Percentiles rank a stretch among this genome's conserved stretches.
Evolutionary conservation across 2,888 invertebrate genomes (phyloP).

Genomic region (Leptinotarsa haldemani): DNA sequence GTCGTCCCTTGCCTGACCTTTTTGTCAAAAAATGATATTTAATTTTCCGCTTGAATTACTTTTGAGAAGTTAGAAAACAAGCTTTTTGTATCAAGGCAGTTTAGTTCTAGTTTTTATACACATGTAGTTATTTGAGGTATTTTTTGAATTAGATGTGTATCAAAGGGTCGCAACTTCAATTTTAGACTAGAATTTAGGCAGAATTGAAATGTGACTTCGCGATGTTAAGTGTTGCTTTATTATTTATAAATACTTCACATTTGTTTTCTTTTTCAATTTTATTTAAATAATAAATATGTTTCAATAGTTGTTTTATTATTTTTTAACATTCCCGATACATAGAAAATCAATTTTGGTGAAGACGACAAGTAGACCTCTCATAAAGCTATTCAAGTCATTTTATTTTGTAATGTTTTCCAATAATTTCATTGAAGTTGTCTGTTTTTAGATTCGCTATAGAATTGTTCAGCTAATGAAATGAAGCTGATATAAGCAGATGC

Average conservation of each 20-base stretch:
- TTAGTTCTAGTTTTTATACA: conserved; percentile 41
- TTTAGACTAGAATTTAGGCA: conserved; percentile 20
- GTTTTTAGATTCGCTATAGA: no score
- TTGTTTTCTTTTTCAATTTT: conserved; percentile 59
- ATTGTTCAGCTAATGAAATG: no score
- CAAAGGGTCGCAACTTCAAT: conserved; percentile 31
- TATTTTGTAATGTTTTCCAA: no score
- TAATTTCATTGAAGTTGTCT: no score
- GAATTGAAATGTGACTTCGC: conserved; percentile 34
- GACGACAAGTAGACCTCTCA: no score
- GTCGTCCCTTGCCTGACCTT: conserved; percentile 20
- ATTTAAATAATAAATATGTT: conserved; percentile 64
- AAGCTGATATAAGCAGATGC: no score
- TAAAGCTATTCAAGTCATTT: no score
- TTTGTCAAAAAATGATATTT: conserved; percentile 11
- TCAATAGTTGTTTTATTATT: conserved; percentile 50
- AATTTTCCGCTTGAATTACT: conserved; percentile 7
- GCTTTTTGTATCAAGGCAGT: conserved; percentile 39
- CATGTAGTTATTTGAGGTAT: conserved; percentile 48
- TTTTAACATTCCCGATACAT: not conserved
- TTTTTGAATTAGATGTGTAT: conserved; percentile 42
- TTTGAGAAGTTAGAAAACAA: not conserved
- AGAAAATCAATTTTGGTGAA: no score
- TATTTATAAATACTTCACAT: conserved; percentile 61
- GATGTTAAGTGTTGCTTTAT: conserved; percentile 50